Evolutionary conservation across 2,113 vertebrate species (phyloP), one percentile per base, ranked within the genome.

Genomic region (Peromyscus leucopus): DNA sequence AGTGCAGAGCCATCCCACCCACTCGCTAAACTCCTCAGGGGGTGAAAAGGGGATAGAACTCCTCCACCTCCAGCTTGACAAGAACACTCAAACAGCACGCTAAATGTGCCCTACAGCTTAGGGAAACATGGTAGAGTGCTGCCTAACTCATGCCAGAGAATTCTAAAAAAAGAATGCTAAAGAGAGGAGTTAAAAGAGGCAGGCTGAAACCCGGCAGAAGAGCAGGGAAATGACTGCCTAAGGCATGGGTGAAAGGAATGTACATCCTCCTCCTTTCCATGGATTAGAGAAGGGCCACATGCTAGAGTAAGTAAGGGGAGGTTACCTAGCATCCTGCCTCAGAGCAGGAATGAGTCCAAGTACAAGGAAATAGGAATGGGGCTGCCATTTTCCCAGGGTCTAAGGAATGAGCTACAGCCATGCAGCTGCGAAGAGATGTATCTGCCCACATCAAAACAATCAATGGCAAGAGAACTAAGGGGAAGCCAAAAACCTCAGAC

Each of bases 101-200:
- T 48, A 61, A 79, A 28, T 42, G 51, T 46, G 5, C 86, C n/a
- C 26, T 5, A 11, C 59, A 71, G 72, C n/a, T 31, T 63, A 55
- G 78, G 48, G 13, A 21, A 78, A 46, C 31, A 46, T 3, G 80
- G 72, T 26, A n/a, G 46, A 72, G 42, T 13, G 3, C 48, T 46
- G 55, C 75, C 63, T 93, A 33, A 42, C 48, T 89, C 26, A 76
- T 7, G 39, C n/a, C 3, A 4, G 33, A 90, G 89, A 94, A 96
- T 93, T 76, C 74, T 78, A 57, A 79, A 96, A 65, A 31, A 39
- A 91, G 71, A 89, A 79, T 74, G 82, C 59, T 67, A 39, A 51
- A 85, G 36, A 87, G 12, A 72, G 39, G 65, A 75, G 28, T 67
- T 57, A 51, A 48, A 90, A 74, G 51, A 63, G 46, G 0, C 28